Conservation (phyloP, 2,113 vertebrate genomes). For the Periophthalmus modestus region DNA sequence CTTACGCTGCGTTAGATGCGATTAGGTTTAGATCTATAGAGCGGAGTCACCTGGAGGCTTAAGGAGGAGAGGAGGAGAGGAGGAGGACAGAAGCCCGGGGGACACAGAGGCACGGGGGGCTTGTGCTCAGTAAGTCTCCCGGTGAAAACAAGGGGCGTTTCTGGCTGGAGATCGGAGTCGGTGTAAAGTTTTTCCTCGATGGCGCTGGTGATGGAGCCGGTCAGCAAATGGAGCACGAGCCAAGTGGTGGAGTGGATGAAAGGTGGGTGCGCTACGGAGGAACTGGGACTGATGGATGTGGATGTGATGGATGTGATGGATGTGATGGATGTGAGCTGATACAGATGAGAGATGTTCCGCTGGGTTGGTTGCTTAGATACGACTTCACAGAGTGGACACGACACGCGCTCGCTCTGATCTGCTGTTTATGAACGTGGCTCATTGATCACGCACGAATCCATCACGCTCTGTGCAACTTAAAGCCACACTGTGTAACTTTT, state of each 20-base stretch:
- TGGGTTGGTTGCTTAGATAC: conserved; percentile 12
- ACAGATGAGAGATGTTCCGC: conserved; percentile 25
- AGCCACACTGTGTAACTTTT: too few relatives aligned
- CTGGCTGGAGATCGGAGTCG: conserved; percentile 43
- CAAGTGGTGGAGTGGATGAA: conserved; percentile 83
- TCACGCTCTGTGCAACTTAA: too few relatives aligned
- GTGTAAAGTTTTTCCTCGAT: conserved; percentile 73
- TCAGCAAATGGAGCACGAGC: conserved; percentile 79
- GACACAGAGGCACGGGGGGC: not conserved
- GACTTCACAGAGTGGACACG: not conserved
- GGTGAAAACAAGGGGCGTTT: conserved; percentile 11
- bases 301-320: conserved; percentile 10
- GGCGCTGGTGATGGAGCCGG: conserved; percentile 81
- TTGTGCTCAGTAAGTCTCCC: conserved; percentile 1
- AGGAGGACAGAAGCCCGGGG: not conserved
- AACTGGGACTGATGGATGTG: not conserved
- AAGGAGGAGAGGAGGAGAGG: not conserved
- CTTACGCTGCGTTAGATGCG: conserved; percentile 4
- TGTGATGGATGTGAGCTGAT: not conserved
- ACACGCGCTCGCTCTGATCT: not conserved
- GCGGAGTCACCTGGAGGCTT: conserved; percentile 49
- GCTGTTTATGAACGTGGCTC: not conserved
- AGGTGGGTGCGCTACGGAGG: conserved; percentile 48
- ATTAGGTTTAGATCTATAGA: not conserved
- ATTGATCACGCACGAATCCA: not conserved